Evolutionary conservation across 2,113 vertebrate species (phyloP).

Genomic region (Dicaeum eximium): DNA sequence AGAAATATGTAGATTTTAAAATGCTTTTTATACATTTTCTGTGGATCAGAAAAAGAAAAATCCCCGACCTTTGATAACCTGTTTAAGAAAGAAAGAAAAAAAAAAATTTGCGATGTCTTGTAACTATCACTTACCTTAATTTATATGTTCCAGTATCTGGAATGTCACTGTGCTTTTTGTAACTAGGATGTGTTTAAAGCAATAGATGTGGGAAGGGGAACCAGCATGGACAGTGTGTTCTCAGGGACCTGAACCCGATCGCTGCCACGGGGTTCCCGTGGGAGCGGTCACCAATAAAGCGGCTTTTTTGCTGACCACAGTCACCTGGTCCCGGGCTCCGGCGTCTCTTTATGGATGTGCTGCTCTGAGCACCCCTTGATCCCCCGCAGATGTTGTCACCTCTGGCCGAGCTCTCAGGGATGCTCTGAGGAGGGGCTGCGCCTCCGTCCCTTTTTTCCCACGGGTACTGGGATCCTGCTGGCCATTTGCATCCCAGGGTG

Average conservation of each 20-base stretch:
- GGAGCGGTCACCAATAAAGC: slow-evolving; percentile 84
- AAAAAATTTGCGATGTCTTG: slow-evolving; percentile 56
- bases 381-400: not conserved
- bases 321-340: slow-evolving; percentile 14
- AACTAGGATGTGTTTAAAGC: slow-evolving; percentile 52
- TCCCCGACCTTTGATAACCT: slow-evolving; percentile 58
- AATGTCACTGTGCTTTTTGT: slow-evolving; percentile 57
- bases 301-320: slow-evolving; percentile 76
- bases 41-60: slow-evolving; percentile 78
- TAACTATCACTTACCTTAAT: slow-evolving; percentile 73
- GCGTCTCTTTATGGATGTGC: slow-evolving; percentile 4
- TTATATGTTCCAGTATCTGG: slow-evolving; percentile 92
- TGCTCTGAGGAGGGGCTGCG: not conserved
- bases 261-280: slow-evolving; percentile 76
- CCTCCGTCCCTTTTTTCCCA: slow-evolving; percentile 34
- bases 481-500: not conserved
- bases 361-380: not conserved
- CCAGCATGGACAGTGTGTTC: slow-evolving; percentile 69
- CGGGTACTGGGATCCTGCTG: not conserved
- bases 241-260: slow-evolving; percentile 89
- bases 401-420: not conserved
- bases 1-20: slow-evolving; percentile 57
- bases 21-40: slow-evolving; percentile 72
- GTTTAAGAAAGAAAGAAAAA: slow-evolving; percentile 55
- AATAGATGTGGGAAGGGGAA: slow-evolving; percentile 35